Evolutionary conservation across 2,797 vertebrate genomes (phyloP), one percentile per base, ranked within the genome.

Genomic region (Loriculus beryllinus): DNA sequence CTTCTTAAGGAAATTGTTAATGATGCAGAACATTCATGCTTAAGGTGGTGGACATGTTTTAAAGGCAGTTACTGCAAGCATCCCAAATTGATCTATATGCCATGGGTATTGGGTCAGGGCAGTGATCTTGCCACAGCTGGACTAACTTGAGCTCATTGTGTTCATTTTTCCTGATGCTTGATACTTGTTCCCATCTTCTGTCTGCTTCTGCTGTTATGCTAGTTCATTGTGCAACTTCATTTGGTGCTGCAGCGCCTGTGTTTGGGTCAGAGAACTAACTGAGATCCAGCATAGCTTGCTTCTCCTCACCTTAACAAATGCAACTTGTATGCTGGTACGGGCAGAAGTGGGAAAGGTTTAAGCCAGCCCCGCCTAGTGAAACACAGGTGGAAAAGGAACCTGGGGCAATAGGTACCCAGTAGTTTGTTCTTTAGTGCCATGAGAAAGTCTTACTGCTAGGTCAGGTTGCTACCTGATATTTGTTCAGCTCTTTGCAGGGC

Each of bases 111-210:
- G 1, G 23, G 43, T 43, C 0, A 0, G 29, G 71, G 10, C 54
- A 45, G 19, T 17, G 23, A 57, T 42, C 22, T n/a, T 0, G 0
- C 26, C 33, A 17, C 22, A 49, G 0, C 1, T 8, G 18, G 21
- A 62, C 10, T 47, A 35, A 20, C 43, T 67, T 51, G 48, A 71
- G 52, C 33, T 48, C 13, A 23, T 18, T 14, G 31, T 9, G 8
- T 31, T 93, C 7, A 20, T 52, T 86, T 33, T 14, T 68, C 43
- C 31, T 72, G 21, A 10, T 11, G 12, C 48, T 72, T 21, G 12
- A 37, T 57, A 43, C 48, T 40, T 37, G 31, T 51, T 72, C 54
- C 49, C 12, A 4, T 52, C 49, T 28, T 69, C 43, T 69, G 33
- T n/a, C 42, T 39, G 37, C 21, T 23, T 51, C 7, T 88, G 60